Conservation (phyloP, 1,140 invertebrate genomes). For the Eriosoma lanigerum region DNA sequence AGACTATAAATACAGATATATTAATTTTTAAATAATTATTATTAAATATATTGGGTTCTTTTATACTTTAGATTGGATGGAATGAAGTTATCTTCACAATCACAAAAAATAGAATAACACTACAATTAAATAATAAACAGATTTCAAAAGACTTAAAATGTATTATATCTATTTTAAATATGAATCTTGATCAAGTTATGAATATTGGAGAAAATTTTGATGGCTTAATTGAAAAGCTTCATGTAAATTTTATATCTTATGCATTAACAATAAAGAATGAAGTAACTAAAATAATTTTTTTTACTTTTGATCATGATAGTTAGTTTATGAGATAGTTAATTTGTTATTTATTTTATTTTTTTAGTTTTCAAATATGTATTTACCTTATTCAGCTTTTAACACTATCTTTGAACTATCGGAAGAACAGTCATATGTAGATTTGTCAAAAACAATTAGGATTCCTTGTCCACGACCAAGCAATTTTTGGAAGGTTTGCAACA, state of each 20-base stretch:
- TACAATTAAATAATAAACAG: conserved; percentile 25
- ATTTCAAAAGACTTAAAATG: conserved; percentile 7
- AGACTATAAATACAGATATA: too few relatives aligned
- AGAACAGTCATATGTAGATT: conserved; percentile 16
- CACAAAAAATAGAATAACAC: background rate
- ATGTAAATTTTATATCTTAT: conserved; percentile 31
- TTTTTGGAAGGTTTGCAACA: background rate
- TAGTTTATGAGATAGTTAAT: background rate
- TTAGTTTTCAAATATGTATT: conserved; percentile 28
- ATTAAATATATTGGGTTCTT: background rate
- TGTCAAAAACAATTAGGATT: conserved; percentile 15
- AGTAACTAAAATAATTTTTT: background rate
- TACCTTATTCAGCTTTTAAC: conserved; percentile 21
- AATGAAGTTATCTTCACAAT: conserved; percentile 26
- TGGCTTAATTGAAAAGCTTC: conserved; percentile 22
- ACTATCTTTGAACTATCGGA: conserved; percentile 10
- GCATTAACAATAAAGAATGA: conserved; percentile 24
- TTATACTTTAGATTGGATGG: conserved; percentile 30
- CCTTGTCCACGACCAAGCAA: background rate
- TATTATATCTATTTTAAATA: background rate
- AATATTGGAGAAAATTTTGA: conserved; percentile 32
- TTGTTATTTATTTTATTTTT: background rate
- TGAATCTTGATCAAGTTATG: conserved; percentile 19
- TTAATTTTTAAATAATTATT: too few relatives aligned
- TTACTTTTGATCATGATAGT: background rate